Evolutionary conservation across 2,113 vertebrate genomes (phyloP).

Genomic region (Mus spicilegus): DNA sequence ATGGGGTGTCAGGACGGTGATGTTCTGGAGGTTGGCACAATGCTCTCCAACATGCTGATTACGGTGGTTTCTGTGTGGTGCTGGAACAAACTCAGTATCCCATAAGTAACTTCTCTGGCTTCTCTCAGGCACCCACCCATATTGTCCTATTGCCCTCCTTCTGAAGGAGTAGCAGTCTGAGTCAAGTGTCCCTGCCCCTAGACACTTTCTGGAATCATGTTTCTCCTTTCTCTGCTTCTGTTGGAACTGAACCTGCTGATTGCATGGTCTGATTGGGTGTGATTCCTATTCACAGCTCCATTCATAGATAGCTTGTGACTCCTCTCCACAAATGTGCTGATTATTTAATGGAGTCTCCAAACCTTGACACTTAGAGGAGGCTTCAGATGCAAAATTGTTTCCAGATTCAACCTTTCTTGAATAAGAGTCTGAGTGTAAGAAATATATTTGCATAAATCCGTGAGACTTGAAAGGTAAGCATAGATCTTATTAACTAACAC

Average conservation of each 20-base stretch:
- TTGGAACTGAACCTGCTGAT: not conserved
- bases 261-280: not conserved
- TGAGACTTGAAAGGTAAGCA: slow-evolving; percentile 39
- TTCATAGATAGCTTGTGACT: slow-evolving; percentile 44
- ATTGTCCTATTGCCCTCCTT: not conserved
- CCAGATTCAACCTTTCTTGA: slow-evolving; percentile 54
- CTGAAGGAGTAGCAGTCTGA: not conserved
- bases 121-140: not conserved
- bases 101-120: not conserved
- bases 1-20: not conserved
- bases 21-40: not conserved
- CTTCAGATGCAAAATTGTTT: slow-evolving; percentile 73
- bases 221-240: slow-evolving; percentile 53
- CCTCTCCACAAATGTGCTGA: slow-evolving; percentile 55
- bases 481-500: not conserved
- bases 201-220: not conserved
- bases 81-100: not conserved
- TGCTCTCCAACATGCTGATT: not conserved
- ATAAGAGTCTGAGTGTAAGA: slow-evolving; percentile 58
- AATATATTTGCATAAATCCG: slow-evolving; percentile 52
- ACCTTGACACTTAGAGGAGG: slow-evolving; percentile 52
- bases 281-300: slow-evolving; percentile 5
- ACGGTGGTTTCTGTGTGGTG: not conserved
- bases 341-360: slow-evolving; percentile 61
- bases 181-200: no score